Evolutionary conservation across 2,797 vertebrate species (phyloP), one percentile per base, ranked within the genome.

Genomic region (Catharus ustulatus): DNA sequence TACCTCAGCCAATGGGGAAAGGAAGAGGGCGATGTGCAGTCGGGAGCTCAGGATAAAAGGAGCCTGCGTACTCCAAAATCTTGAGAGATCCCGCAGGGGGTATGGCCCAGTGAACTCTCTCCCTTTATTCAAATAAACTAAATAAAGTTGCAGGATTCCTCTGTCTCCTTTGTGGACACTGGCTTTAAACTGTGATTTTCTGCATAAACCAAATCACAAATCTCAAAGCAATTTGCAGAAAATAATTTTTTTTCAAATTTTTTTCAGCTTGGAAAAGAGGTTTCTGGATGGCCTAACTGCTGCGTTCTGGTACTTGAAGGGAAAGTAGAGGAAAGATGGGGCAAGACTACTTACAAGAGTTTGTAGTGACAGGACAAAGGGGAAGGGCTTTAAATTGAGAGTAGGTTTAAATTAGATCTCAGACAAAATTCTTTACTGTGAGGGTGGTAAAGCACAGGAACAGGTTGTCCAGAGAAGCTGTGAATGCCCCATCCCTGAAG

Each of bases 191-290:
- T 0, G 0, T 30, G 42, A 15, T 40, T 77, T 54, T 54, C 48
- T 36, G 26, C 29, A 62, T 32, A 77, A 68, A 73, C 12, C 15
- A 36, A 63, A 36, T 20, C 0, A 1, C 34, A 79, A 49, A 88
- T 45, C 40, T 73, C 40, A 55, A 63, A 59, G 42, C 11, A 61
- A 52, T 57, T 42, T 57, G 12, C n/a, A 73, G 72, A 62, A 81
- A 67, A 76, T 0, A 8, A 0, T 0, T 32, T 32, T 61, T 73
- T 52, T 45, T 5, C 10, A 2, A 5, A 0, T 15, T 40, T 73
- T 36, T 55, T 45, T 20, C 29, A 71, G 72, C 23, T 17, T 58
- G 38, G 27, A 40, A 45, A 51, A 36, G 17, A 38, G 36, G 71
- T 23, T 49, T 29, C 15, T 36, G 17, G 8, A 38, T 40, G 58